Percentiles rank a stretch among this genome's conserved stretches.
phyloP scores from a whole-genome alignment of 2,797 vertebrate genomes.

The Nasua narica region DNA sequence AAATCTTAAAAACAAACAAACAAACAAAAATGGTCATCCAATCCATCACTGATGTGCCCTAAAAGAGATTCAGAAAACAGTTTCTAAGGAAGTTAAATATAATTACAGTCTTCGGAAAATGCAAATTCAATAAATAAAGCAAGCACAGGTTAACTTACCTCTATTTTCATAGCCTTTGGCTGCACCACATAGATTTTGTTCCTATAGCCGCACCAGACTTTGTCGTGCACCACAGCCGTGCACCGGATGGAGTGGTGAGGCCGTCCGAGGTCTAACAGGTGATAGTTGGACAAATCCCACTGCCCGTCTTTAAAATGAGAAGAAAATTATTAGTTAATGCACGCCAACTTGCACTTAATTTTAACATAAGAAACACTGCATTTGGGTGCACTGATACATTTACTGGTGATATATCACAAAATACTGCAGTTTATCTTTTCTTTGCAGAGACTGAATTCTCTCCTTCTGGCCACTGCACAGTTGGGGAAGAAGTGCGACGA shows the following conservation, averaged over 20 bases:
- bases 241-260: conserved; percentile 96
- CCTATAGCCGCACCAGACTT: conserved; percentile 98
- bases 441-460: background rate
- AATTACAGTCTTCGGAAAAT: background rate
- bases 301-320: conserved; percentile 90
- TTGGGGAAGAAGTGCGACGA: background rate
- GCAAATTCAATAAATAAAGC: background rate
- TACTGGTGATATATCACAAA: background rate
- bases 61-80: background rate
- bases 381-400: background rate
- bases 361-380: conserved; percentile 15
- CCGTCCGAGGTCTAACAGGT: conserved; percentile 94
- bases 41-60: background rate
- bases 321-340: background rate
- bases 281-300: conserved; percentile 98
- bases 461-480: background rate
- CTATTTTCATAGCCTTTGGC: conserved; percentile 98
- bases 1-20: background rate
- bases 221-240: conserved; percentile 97
- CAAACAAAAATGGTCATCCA: background rate
- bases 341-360: background rate
- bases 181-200: conserved; percentile 99
- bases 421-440: background rate
- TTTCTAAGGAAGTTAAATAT: conserved; percentile 2
- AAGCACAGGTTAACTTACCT: conserved; percentile 83